phyloP scores from a whole-genome alignment of 2,797 vertebrate genomes.

The Synaphobranchus kaupii region DNA sequence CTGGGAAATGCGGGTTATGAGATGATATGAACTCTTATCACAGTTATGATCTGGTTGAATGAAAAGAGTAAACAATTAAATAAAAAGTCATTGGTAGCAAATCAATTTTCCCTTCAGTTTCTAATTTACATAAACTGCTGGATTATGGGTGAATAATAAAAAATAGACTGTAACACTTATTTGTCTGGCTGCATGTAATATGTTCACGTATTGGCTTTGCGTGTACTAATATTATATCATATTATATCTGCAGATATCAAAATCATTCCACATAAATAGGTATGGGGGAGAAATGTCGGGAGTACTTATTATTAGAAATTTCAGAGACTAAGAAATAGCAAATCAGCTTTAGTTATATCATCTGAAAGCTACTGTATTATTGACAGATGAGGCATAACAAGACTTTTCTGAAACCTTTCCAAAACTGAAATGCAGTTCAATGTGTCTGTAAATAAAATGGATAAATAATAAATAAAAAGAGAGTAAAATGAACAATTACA shows the following conservation, averaged over 20 bases:
- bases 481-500: too few species aligned
- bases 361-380: not conserved
- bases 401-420: not conserved
- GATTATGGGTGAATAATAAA: not conserved
- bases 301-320: not conserved
- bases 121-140: not conserved
- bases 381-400: not conserved
- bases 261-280: not conserved
- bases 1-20: not conserved
- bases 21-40: not conserved
- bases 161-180: not conserved
- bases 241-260: not conserved
- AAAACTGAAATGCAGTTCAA: not conserved
- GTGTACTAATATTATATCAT: not conserved
- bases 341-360: not conserved
- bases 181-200: not conserved
- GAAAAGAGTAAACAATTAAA: constrained; percentile 19
- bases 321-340: not conserved
- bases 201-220: not conserved
- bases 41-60: not conserved
- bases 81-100: not conserved
- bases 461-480: too few species aligned
- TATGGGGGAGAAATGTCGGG: not conserved
- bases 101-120: not conserved
- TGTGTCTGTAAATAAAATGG: too few species aligned